These are phyloP conservation scores for Dryomyza anilis DNA, from an alignment of 2,888 invertebrate species.

Conservation along the genomic window DNA sequence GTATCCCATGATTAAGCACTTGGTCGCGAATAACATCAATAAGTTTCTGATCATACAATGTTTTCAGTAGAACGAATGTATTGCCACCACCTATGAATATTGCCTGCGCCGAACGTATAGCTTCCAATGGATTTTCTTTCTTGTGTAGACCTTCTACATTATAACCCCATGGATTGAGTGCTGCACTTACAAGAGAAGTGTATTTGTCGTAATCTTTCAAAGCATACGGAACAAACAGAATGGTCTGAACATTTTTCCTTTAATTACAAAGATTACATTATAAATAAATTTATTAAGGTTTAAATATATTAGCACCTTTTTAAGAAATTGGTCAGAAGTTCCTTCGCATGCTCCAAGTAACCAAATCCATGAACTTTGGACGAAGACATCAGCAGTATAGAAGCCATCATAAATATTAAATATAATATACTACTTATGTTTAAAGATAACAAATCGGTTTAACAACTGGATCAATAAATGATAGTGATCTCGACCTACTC, in stretches of 20 bases:
- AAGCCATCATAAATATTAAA: slow-evolving; percentile 42
- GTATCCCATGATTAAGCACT: slow-evolving; percentile 68
- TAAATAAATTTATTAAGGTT: neutral
- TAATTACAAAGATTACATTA: neutral
- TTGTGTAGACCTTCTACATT: slow-evolving; percentile 71
- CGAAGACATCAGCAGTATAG: slow-evolving; percentile 71
- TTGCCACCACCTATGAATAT: slow-evolving; percentile 84
- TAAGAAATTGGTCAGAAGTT: slow-evolving; percentile 68
- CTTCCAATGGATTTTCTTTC: slow-evolving; percentile 64
- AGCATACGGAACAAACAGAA: slow-evolving; percentile 80
- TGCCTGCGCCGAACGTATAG: slow-evolving; percentile 69
- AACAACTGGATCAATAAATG: too few species aligned
- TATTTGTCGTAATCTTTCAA: slow-evolving; percentile 71
- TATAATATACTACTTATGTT: too few species aligned
- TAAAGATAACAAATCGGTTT: too few species aligned
- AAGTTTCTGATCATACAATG: slow-evolving; percentile 71
- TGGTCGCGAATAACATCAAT: slow-evolving; percentile 68
- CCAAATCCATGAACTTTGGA: slow-evolving; percentile 72
- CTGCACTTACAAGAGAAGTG: slow-evolving; percentile 66
- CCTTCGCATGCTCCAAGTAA: slow-evolving; percentile 70
- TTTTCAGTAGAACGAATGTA: slow-evolving; percentile 75
- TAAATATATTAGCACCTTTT: slow-evolving; percentile 61
- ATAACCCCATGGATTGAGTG: slow-evolving; percentile 70
- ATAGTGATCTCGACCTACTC: too few species aligned
- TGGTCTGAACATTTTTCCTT: slow-evolving; percentile 69